phyloP scores from a whole-genome alignment of 2,113 vertebrate genomes.

The Amia ocellicauda region DNA sequence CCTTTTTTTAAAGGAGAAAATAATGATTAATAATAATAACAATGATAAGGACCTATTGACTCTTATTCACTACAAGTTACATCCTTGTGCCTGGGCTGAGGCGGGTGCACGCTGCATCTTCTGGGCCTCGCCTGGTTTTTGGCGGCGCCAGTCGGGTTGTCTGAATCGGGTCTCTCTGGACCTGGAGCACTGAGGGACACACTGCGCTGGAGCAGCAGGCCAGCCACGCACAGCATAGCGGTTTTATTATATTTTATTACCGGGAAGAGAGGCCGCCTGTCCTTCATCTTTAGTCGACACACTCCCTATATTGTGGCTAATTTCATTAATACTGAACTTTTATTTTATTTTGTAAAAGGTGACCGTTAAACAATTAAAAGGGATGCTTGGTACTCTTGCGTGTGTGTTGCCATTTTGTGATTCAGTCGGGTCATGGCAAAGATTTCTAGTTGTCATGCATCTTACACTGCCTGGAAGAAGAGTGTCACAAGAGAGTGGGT shows the following conservation, averaged over 20 bases:
- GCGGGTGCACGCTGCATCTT: background rate
- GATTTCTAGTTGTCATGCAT: too few species aligned
- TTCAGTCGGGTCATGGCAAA: background rate
- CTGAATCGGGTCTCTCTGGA: conserved; percentile 27
- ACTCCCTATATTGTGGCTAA: conserved; percentile 63
- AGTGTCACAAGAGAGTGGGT: background rate
- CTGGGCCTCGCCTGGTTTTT: conserved; percentile 23
- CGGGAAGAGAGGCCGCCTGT: conserved; percentile 53
- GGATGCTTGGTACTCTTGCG: conserved; percentile 66
- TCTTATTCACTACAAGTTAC: background rate
- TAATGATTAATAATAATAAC: too few species aligned
- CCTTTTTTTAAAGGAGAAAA: background rate
- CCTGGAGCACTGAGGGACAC: conserved; percentile 30
- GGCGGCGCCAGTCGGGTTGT: conserved; percentile 41
- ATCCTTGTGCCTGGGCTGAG: background rate
- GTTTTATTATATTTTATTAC: conserved; percentile 58
- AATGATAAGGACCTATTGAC: background rate
- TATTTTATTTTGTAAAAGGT: conserved; percentile 72
- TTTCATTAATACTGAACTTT: conserved; percentile 70
- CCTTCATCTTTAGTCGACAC: conserved; percentile 56
- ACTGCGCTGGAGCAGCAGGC: conserved; percentile 32
- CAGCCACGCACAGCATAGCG: conserved; percentile 42
- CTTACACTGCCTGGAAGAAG: too few species aligned
- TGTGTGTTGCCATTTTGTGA: conserved; percentile 21
- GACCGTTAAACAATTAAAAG: conserved; percentile 68